Percentiles rank a stretch among this genome's conserved stretches.
Evolutionary conservation across 2,113 vertebrate species (phyloP).

Genomic region (Propithecus coquereli): DNA sequence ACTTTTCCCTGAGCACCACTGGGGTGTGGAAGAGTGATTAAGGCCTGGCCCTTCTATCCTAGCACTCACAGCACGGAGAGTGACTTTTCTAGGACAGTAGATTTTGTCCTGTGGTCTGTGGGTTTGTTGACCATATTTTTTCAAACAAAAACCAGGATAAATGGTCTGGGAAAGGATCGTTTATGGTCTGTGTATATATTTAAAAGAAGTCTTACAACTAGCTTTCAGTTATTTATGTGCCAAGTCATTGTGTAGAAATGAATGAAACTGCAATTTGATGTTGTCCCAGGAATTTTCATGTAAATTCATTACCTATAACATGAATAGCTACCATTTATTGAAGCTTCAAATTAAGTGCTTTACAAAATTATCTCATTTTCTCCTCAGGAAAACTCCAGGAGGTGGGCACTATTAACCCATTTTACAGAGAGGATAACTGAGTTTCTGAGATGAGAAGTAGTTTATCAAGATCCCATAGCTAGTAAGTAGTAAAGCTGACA

Average conservation of each 20-base stretch:
- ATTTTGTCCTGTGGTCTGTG: not conserved
- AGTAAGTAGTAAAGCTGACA: not conserved
- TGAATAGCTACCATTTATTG: conserved; percentile 8
- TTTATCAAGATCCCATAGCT: not conserved
- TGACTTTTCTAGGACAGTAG: not conserved
- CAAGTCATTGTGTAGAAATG: conserved; percentile 38
- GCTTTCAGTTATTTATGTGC: conserved; percentile 33
- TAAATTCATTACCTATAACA: not conserved
- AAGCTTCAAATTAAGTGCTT: conserved; percentile 19
- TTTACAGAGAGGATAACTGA: not conserved
- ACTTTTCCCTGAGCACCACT: not conserved
- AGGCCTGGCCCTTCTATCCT: not conserved
- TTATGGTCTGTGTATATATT: conserved; percentile 26
- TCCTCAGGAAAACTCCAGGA: not conserved
- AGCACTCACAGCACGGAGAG: not conserved
- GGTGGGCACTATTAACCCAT: not conserved
- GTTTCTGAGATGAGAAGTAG: not conserved
- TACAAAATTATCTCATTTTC: conserved; percentile 22
- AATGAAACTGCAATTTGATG: not conserved
- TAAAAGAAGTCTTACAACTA: conserved; percentile 21
- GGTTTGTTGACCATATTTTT: conserved; percentile 4
- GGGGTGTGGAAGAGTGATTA: not conserved
- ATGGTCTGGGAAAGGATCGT: not conserved
- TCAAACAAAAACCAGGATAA: conserved; percentile 19
- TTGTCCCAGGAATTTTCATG: not conserved